Base-by-base conservation (phyloP, 2,888 invertebrate genomes). In the Lottia scabra region DNA sequence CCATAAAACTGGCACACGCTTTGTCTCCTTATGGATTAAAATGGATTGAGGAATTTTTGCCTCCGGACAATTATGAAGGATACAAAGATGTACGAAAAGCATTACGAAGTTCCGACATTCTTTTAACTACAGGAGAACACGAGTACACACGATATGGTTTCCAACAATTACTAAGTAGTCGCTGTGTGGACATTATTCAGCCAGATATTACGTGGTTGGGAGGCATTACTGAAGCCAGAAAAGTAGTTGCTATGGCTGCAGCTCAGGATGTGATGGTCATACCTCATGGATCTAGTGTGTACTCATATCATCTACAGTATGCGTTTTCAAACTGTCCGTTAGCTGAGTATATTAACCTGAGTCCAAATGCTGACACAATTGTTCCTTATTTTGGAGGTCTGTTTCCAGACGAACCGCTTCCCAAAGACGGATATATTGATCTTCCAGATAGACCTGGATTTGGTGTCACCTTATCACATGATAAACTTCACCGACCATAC, bases 141-240 rank as follows among this genome's bases (percentile, higher is more conserved):
- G 88, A 88, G 73, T 88, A 88, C 71, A 86, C 83, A 19, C 81
- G 87, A 5, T 87, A 87, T 65, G 88, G 88, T 13, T 88, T 84
- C 71, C 81, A 80, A 63, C 84, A 83, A 67, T 83, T 88, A 8
- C 75, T 88, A 13, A 79, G 83, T 38, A 81, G 81, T 4, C 78
- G 84, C 44, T 87, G 87, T 73, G 87, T 87, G 27, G 87, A 87
- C 75, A 84, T 88, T 64, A 78, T 88, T 12, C 88, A 88, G 72
- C 88, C 88, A 1, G 88, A 88, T 72, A 87, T 88, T 72, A 86
- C 87, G n/a, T 87, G 87, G 88, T 69, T 87, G 23, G 87, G 87
- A n/a, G 87, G 88, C 2, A 83, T 88, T 8, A 88, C 88, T 3
- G 88, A 88, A 74, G 87, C 87, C 26, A 78, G 84, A 45, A 74